Base-by-base conservation (phyloP, 2,797 vertebrate species). In the Macropodus opercularis region DNA sequence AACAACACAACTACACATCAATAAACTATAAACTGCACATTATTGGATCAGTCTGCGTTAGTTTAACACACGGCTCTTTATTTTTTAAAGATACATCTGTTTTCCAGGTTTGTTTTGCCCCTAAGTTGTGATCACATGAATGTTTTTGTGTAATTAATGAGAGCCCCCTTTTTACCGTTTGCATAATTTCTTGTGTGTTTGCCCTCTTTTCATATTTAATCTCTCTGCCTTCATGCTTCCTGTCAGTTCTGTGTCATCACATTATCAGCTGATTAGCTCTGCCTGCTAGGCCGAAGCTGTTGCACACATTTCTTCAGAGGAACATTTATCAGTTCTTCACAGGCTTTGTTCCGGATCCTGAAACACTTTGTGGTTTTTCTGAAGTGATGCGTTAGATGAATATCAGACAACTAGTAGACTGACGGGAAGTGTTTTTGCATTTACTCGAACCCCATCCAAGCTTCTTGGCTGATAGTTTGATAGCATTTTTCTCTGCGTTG, bases 201-300 rank as follows among this genome's bases (percentile, higher is more conserved):
- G 48, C 7, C 29, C 22, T 46, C 31, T 29, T 76, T 71, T 36
- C n/a, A 44, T 40, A 36, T 60, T 24, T 14, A 22, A 35, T 31
- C 18, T 3, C 0, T 8, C n/a, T 38, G n/a, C 36, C 17, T 18
- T 22, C 2, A 15, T 15, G 13, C 7, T n/a, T 39, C 54, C 40
- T 32, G 54, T 56, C 47, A 42, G 17, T 24, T 19, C 21, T 24
- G 13, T 23, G 29, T 31, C 13, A n/a, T 51, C 44, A 43, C 35
- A 53, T 23, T 67, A 24, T 59, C 32, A 19, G 35, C 8, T 17
- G 52, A 56, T 35, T 43, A 10, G 21, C 12, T 67, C 18, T 47
- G 27, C 64, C 55, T 27, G 27, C 17, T 14, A 18, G 22, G 46
- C n/a, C 47, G 17, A 57, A 57, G 13, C 15, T 42, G 51, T 50